Conservation (phyloP, 1,140 invertebrate species). For the Elysia chlorotica region DNA sequence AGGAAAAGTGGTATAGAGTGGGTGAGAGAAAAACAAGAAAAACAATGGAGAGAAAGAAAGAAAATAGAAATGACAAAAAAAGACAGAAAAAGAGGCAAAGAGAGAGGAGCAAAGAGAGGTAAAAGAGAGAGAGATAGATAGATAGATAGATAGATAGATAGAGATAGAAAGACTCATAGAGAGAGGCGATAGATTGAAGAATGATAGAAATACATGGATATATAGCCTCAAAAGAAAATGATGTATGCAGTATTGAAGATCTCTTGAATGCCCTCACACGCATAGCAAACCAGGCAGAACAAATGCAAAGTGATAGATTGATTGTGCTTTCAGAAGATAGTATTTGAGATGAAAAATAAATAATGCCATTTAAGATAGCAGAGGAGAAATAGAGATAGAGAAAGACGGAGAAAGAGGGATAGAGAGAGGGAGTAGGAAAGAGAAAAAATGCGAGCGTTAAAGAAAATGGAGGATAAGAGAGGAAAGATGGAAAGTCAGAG, state of each 20-base stretch:
- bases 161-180: neutral
- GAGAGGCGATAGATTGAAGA: neutral
- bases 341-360: neutral
- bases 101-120: neutral
- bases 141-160: conserved; percentile 9
- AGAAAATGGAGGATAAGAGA: no score
- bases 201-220: neutral
- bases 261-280: neutral
- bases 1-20: no score
- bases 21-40: no score
- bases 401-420: neutral
- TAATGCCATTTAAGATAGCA: neutral
- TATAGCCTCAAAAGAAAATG: neutral
- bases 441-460: no score
- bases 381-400: neutral
- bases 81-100: no score
- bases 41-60: no score
- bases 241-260: neutral
- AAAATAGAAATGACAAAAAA: no score
- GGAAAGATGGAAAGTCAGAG: no score
- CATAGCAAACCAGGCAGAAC: neutral
- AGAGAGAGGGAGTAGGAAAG: no score
- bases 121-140: conserved; percentile 4
- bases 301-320: neutral
- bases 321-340: neutral